A percentile compares a stretch with the other conserved stretches of the same genome.
These are phyloP conservation scores for Oeneis ivallda DNA, from an alignment of 2,888 invertebrate genomes.

Conservation along the genomic window DNA sequence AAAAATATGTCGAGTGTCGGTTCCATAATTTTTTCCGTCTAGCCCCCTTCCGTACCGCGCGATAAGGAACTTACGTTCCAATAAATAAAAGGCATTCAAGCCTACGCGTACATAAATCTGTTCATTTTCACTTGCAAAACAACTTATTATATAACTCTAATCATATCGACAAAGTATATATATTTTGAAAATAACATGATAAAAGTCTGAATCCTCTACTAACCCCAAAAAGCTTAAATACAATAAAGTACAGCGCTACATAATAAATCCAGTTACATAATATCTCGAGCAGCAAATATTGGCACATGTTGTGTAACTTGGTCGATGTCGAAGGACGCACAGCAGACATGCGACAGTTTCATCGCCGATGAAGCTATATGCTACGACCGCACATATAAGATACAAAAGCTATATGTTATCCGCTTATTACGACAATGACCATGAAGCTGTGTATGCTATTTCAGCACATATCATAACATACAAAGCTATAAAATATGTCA, in stretches of 20 bases:
- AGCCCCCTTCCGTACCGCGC: too few species aligned
- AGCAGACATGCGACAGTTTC: background rate
- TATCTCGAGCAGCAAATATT: slow-evolving; percentile 1
- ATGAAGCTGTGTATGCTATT: background rate
- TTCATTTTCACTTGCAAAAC: too few species aligned
- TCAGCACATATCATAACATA: background rate
- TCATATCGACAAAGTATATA: background rate
- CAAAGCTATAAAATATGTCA: background rate
- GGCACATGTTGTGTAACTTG: slow-evolving; percentile 6
- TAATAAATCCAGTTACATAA: background rate
- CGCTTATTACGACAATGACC: too few species aligned
- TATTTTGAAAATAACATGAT: background rate
- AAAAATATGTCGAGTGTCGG: too few species aligned
- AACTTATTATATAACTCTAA: too few species aligned
- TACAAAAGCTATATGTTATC: background rate
- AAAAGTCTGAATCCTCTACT: background rate
- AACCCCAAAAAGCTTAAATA: background rate
- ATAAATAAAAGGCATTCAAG: too few species aligned
- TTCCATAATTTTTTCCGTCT: too few species aligned
- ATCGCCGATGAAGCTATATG: background rate
- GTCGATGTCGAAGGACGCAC: background rate
- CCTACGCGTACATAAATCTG: too few species aligned
- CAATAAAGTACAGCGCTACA: background rate
- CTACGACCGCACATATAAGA: background rate
- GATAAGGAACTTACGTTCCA: too few species aligned